These are phyloP conservation scores for Drosophila tanythrix DNA, from an alignment of 2,888 invertebrate genomes.

Conservation along the genomic window DNA sequence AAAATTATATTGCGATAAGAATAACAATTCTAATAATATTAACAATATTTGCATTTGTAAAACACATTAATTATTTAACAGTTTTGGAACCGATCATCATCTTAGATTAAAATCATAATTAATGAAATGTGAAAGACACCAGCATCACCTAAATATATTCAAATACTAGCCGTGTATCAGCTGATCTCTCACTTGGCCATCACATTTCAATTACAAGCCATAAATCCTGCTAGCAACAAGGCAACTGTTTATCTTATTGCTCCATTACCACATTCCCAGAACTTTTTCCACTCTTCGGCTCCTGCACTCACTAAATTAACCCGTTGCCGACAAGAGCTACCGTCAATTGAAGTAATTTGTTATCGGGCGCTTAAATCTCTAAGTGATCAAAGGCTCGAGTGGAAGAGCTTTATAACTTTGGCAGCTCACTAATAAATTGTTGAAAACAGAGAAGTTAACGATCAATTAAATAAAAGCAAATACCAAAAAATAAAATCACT, in stretches of 20 bases:
- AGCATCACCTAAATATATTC: constrained; percentile 8
- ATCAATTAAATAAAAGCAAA: constrained; percentile 48
- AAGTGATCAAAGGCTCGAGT: constrained; percentile 45
- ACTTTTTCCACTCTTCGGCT: constrained; percentile 22
- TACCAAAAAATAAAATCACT: constrained; percentile 7
- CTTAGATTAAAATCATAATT: constrained; percentile 13
- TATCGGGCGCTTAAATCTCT: constrained; percentile 53
- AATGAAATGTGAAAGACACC: constrained; percentile 23
- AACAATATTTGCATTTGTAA: neutral
- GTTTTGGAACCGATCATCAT: neutral
- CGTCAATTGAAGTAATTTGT: constrained; percentile 62
- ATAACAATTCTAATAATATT: neutral
- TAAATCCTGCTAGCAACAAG: constrained; percentile 48
- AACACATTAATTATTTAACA: neutral
- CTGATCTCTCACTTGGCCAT: constrained; percentile 45
- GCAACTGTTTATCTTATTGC: constrained; percentile 55
- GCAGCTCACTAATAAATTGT: constrained; percentile 56
- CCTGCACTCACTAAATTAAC: constrained; percentile 32
- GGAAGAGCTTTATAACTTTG: constrained; percentile 38
- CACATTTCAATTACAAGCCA: constrained; percentile 44
- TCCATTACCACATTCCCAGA: constrained; percentile 31
- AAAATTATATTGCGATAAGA: neutral
- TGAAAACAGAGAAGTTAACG: constrained; percentile 51
- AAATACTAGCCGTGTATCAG: constrained; percentile 18
- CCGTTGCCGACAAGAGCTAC: constrained; percentile 53